Percentiles rank a stretch among this genome's conserved stretches.
Evolutionary conservation across 1,140 invertebrate species (phyloP).

Genomic region (Temnothorax curvispinosus): DNA sequence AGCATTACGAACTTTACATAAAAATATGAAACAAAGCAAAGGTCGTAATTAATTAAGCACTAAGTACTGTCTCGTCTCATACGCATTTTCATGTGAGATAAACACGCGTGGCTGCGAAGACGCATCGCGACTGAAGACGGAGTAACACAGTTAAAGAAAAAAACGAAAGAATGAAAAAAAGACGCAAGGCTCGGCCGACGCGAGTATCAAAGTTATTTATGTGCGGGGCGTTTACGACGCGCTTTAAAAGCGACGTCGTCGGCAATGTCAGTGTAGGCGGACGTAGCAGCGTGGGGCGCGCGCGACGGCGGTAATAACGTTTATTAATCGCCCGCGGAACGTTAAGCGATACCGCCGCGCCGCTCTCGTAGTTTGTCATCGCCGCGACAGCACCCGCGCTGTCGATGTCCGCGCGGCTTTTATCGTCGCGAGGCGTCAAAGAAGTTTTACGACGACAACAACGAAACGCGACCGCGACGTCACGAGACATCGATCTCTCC

Average conservation of each 20-base stretch:
- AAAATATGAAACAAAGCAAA: background rate
- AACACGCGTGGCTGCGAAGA: background rate
- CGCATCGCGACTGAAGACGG: background rate
- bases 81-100: background rate
- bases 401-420: constrained; percentile 40
- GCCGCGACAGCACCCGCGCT: constrained; percentile 12
- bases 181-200: background rate
- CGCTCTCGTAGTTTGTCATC: constrained; percentile 59
- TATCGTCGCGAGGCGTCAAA: constrained; percentile 52
- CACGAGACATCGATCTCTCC: constrained; percentile 55
- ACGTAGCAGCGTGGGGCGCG: constrained; percentile 24
- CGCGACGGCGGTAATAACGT: constrained; percentile 58
- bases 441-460: constrained; percentile 54
- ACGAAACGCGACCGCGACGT: constrained; percentile 56
- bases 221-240: constrained; percentile 45
- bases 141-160: background rate
- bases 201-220: constrained; percentile 60
- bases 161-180: background rate
- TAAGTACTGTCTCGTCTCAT: background rate
- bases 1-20: background rate
- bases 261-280: constrained; percentile 18
- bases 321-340: constrained; percentile 63
- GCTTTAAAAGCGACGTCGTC: constrained; percentile 56
- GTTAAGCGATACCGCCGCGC: constrained; percentile 54
- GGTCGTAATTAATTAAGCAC: background rate